Conservation (phyloP, 2,113 vertebrate species). For the Podarcis muralis region DNA sequence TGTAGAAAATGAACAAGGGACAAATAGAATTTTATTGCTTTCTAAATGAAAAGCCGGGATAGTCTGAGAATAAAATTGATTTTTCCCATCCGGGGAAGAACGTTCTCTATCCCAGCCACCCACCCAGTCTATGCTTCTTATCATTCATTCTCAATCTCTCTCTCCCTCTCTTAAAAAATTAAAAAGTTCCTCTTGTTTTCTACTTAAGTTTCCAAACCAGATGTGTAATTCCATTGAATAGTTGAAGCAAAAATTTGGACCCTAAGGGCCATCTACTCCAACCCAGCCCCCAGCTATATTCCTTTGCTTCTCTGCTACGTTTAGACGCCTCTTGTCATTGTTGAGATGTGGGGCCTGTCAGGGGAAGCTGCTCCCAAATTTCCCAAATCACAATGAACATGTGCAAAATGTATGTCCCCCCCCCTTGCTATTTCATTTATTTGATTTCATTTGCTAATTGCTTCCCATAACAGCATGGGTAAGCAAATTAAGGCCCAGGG, state of each 20-base stretch:
- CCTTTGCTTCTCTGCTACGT: slow-evolving; percentile 15
- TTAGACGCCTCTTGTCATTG: not conserved
- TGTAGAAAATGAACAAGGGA: slow-evolving; percentile 64
- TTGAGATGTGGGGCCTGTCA: not conserved
- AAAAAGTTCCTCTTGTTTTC: slow-evolving; percentile 49
- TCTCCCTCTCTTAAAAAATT: not conserved
- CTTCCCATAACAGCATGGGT: too few species aligned
- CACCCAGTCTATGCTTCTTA: slow-evolving; percentile 26
- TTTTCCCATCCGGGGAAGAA: slow-evolving; percentile 69
- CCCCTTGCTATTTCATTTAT: not conserved
- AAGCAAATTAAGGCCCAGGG: too few species aligned
- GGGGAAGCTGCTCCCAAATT: not conserved
- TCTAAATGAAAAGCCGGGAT: slow-evolving; percentile 69
- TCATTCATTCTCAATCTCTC: not conserved
- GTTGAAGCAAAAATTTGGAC: too few species aligned
- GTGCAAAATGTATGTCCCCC: not conserved
- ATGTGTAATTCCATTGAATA: slow-evolving; percentile 25
- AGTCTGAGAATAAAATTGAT: slow-evolving; percentile 70
- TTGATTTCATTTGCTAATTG: too few species aligned
- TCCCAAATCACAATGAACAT: too few species aligned
- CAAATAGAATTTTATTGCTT: slow-evolving; percentile 72
- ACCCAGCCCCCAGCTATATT: too few species aligned
- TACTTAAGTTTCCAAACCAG: slow-evolving; percentile 53
- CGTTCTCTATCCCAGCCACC: not conserved
- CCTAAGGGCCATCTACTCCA: too few species aligned